Evolutionary conservation across 2,113 vertebrate species (phyloP), one percentile per base, ranked within the genome.

Genomic region (Archilochus colubris): DNA sequence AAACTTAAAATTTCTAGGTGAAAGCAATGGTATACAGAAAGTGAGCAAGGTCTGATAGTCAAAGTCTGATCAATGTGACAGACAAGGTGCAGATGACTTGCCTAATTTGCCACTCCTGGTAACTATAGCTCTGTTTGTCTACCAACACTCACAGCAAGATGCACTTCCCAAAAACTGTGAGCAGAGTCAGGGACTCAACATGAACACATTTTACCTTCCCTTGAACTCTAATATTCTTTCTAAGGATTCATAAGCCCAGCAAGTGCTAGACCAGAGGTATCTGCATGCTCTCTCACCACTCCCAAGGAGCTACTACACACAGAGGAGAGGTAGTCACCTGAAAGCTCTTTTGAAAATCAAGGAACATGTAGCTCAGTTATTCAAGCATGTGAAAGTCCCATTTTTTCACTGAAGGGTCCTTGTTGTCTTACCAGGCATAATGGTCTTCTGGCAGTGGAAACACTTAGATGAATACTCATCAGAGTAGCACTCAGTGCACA

Each of bases 401-500:
- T 68, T 88, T 88, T 86, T 51, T 55, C 76, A 79, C 27, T 0
- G 1, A 38, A 77, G 17, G 14, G 22, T 33, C 53, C 10, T 14
- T 69, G 31, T 51, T 84, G 16, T 68, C 97, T 98, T 97, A 98
- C 98, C 98, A 20, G 98, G 98, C 98, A 98, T 98, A 93, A 98
- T 98, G 91, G 97, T 97, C 91, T 89, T 98, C 95, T 97, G 98
- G 96, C 98, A 98, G 78, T 97, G 97, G 84, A 98, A 98, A 93
- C 98, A 98, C 82, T 97, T 98, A 61, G 98, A 98, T 63, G 98
- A 98, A 66, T 98, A 98, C 59, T 98, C 97, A 10, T 97, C 95
- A 20, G 98, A 98, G 81, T 98, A 98, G 53, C 98, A 98, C n/a
- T 98, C 97, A 0, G 97, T 98, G 54, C 98, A 98, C 43, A 98